phyloP scores from a whole-genome alignment of 2,888 invertebrate genomes.

The Melipona beecheii region DNA sequence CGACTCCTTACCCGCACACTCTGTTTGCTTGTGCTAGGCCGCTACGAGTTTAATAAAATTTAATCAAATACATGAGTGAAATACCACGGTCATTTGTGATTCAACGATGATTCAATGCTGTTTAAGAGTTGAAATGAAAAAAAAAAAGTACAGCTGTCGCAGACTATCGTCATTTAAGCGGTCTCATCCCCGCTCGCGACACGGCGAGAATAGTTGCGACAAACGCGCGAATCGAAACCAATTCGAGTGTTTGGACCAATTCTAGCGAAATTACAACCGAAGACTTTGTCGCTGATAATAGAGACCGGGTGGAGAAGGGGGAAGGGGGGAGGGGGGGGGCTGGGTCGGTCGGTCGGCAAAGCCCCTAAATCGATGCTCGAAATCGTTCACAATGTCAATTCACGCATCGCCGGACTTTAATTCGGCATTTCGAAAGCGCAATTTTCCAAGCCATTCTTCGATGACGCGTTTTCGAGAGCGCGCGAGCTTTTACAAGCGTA shows the following conservation, averaged over 20 bases:
- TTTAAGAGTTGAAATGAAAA: too few relatives aligned
- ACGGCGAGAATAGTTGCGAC: neutral
- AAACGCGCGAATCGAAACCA: slow-evolving; percentile 7
- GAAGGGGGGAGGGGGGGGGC: too few relatives aligned
- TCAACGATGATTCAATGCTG: too few relatives aligned
- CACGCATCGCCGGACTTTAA: slow-evolving; percentile 61
- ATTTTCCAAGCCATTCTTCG: slow-evolving; percentile 58
- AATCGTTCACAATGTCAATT: slow-evolving; percentile 64
- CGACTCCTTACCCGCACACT: too few relatives aligned
- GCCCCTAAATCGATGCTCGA: slow-evolving; percentile 57
- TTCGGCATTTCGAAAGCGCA: slow-evolving; percentile 62
- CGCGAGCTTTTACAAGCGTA: slow-evolving; percentile 33
- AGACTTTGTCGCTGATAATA: neutral
- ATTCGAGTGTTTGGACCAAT: neutral
- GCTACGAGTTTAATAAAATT: too few relatives aligned
- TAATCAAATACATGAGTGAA: too few relatives aligned
- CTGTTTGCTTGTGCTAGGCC: too few relatives aligned
- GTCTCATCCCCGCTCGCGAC: neutral
- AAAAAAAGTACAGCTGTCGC: too few relatives aligned
- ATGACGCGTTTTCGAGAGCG: slow-evolving; percentile 29
- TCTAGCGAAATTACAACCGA: slow-evolving; percentile 18
- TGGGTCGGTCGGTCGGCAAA: slow-evolving; percentile 13
- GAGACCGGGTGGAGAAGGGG: too few relatives aligned
- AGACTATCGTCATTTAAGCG: too few relatives aligned
- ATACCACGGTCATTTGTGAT: too few relatives aligned